Base-by-base conservation (phyloP, 2,797 vertebrate genomes). In the Neosilurus hyrtlii region DNA sequence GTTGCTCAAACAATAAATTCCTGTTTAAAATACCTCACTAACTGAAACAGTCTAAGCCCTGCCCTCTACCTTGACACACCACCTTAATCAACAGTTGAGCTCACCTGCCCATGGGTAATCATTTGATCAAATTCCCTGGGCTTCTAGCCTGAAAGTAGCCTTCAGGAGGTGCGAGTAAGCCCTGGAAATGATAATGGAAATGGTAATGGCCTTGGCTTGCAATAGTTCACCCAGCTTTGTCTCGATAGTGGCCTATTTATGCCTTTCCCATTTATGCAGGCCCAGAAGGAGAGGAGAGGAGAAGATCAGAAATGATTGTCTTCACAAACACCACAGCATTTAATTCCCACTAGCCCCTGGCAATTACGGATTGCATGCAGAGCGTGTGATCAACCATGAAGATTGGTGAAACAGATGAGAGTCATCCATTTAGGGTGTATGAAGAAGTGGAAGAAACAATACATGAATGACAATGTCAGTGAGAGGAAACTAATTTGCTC, bases 311-410 rank as follows among this genome's bases (percentile, higher is more conserved):
- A 79, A 57, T 30, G 18, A 78, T 24, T 73, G 18, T 72, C 22
- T 77, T 66, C 52, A 54, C 68, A 81, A 83, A 83, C 81, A 68
- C 61, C 81, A 20, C 68, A 26, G 51, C 79, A 66, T 84, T 82
- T 79, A 79, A 85, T 88, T 85, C 87, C 52, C 5, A 22, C 49
- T 37, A 86, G 76, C 62, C 77, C 86, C 80, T 9, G 76, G 51
- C 74, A 72, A 70, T 43, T 37, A 63, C 6, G 22, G 71, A 63
- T 71, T 72, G 73, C 70, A 82, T 81, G 70, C 77, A 26, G 70
- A 74, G 71, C n/a, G 20, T 15, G 9, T 59, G 37, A 57, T 65
- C 35, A 73, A 56, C 30, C 66, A 61, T 57, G 35, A 43, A 79
- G 37, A 43, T 62, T 49, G 63, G 74, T 80, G 56, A 66, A 61